Conservation (phyloP, 1,140 invertebrate genomes). For the Ptiloglossa arizonensis region DNA sequence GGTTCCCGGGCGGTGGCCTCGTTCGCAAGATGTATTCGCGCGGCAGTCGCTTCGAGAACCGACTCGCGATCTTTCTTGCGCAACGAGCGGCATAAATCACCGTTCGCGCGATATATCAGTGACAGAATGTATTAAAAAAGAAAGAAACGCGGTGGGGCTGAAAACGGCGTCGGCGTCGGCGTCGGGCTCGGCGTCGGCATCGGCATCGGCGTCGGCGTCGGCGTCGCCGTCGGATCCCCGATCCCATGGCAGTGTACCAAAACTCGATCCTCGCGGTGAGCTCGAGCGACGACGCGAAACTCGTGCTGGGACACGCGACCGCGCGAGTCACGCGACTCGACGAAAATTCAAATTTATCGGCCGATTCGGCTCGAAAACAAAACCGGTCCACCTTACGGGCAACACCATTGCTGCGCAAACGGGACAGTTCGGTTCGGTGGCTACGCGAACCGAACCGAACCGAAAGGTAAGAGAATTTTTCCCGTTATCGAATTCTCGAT, state of each 20-base stretch:
- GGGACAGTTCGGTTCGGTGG: no score
- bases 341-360: slow-evolving; percentile 23
- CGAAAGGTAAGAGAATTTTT: no score
- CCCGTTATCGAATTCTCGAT: no score
- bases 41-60: slow-evolving; percentile 21
- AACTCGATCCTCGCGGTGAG: slow-evolving; percentile 26
- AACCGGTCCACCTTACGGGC: no score
- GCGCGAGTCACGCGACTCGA: neutral
- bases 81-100: slow-evolving; percentile 39
- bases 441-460: no score
- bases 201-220: no score
- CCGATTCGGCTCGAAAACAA: no score
- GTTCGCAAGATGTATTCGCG: slow-evolving; percentile 15
- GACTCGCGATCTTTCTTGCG: slow-evolving; percentile 20
- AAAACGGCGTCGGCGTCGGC: no score
- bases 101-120: slow-evolving; percentile 47
- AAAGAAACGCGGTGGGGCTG: neutral
- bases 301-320: neutral
- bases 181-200: neutral
- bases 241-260: slow-evolving; percentile 42
- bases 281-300: slow-evolving; percentile 13
- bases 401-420: no score
- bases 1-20: slow-evolving; percentile 18
- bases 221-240: neutral
- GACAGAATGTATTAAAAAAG: slow-evolving; percentile 29